Percentiles rank a stretch among this genome's conserved stretches.
phyloP scores from a whole-genome alignment of 2,113 vertebrate species.

The Lamprologus callipterus region DNA sequence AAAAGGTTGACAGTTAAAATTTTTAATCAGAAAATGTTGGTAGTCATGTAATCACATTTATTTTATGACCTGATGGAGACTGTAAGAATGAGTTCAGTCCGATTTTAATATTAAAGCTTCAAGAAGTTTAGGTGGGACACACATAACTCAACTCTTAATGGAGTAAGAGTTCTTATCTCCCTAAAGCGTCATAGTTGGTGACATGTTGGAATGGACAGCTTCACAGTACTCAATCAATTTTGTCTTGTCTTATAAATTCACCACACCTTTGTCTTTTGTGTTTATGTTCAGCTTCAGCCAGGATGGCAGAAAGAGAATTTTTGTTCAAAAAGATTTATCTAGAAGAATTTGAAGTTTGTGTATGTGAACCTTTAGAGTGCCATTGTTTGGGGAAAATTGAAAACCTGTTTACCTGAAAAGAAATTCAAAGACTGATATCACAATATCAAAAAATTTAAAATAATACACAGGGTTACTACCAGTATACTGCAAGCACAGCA shows the following conservation, averaged over 20 bases:
- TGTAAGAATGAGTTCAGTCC: neutral
- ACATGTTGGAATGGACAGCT: neutral
- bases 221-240: neutral
- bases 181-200: neutral
- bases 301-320: neutral
- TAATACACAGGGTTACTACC: neutral
- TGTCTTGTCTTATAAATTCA: neutral
- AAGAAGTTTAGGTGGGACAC: neutral
- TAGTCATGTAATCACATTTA: neutral
- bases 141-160: neutral
- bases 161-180: neutral
- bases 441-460: neutral
- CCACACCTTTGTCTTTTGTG: neutral
- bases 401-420: neutral
- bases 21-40: neutral
- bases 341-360: neutral
- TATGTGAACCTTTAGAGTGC: neutral
- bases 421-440: neutral
- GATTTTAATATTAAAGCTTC: neutral
- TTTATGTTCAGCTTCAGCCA: neutral
- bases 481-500: neutral
- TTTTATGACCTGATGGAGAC: neutral
- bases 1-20: neutral
- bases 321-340: neutral
- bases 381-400: neutral